Base-by-base conservation (phyloP, 2,888 invertebrate genomes). In the Ectemnius cavifrons region DNA sequence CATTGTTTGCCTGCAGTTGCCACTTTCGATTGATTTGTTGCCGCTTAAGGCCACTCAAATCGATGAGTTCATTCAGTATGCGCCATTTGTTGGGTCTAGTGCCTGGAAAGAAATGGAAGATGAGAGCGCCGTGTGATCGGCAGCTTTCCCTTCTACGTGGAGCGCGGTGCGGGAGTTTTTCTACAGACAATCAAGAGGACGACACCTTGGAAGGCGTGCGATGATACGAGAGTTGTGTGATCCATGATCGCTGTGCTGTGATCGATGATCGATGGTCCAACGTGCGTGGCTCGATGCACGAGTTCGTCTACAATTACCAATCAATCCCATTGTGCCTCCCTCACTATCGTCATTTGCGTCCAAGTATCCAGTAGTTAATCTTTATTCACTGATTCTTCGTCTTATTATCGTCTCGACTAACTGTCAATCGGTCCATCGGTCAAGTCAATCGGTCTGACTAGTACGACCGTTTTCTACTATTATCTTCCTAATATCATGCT, bases 11-110 rank as follows among this genome's bases (percentile, higher is more conserved):
- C 67, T 85, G 86, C 75, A 86, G 85, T 73, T 84, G 84, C 90
- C 90, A 90, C 58, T 91, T 89, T 85, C 90, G 86, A 68, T 83
- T 72, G 72, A 90, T 88, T 79, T 90, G 89, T 82, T 89, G 89
- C 77, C 87, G 84, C 79, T 87, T 89, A 64, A 90, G 86, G 84
- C 90, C 88, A 82, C 89, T 91, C 84, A 89, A 78, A 76, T 89
- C 89, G 80, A 87, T 82, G 80, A 88, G 79, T 75, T 86, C 87
- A 81, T 87, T 85, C 73, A 90, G 86, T 79, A 87, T 79, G 28
- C 82, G 84, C 89, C 88, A 89, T 80, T 89, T 86, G 83, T 84
- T 84, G 73, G 90, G 86, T 80, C 85, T 86, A 87, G 78, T 79
- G 79, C 87, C 91, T 90, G 89, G 76, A 90, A 90, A 89, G 76